Percentiles rank a stretch among this genome's conserved stretches.
phyloP scores from a whole-genome alignment of 2,113 vertebrate genomes.

The Daboia siamensis region DNA sequence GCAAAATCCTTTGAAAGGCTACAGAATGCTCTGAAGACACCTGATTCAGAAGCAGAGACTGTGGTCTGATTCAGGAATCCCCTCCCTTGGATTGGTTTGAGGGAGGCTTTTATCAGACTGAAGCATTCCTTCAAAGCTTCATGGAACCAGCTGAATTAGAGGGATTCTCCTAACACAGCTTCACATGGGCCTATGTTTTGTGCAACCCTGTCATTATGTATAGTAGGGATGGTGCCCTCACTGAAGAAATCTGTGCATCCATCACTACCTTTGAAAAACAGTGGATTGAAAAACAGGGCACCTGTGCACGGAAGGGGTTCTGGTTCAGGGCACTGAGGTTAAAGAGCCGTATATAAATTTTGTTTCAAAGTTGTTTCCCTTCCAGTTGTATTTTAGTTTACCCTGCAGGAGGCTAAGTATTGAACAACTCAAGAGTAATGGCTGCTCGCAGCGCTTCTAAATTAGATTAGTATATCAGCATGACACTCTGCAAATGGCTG shows the following conservation, averaged over 20 bases:
- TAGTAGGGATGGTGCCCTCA: too few species aligned
- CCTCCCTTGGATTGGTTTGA: background rate
- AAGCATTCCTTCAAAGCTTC: background rate
- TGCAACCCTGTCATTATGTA: background rate
- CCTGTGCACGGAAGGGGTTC: background rate
- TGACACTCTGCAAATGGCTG: background rate
- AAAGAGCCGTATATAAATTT: background rate
- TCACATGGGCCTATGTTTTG: background rate
- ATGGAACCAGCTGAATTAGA: background rate
- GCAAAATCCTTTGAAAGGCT: too few species aligned
- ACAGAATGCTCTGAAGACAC: background rate
- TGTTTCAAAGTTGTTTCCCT: background rate
- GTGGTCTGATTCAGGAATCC: background rate
- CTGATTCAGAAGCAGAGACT: background rate
- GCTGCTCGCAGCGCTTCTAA: conserved; percentile 8
- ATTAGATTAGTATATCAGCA: conserved; percentile 17
- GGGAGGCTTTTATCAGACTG: background rate
- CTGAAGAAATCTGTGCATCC: background rate
- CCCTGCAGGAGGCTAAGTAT: background rate
- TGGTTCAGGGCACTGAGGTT: background rate
- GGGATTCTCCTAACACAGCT: background rate
- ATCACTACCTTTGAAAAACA: background rate
- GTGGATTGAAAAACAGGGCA: background rate
- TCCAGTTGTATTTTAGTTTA: conserved; percentile 4
- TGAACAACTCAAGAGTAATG: background rate